Evolutionary conservation across 2,888 invertebrate species (phyloP).

Genomic region (Rhorus exstirpatorius): DNA sequence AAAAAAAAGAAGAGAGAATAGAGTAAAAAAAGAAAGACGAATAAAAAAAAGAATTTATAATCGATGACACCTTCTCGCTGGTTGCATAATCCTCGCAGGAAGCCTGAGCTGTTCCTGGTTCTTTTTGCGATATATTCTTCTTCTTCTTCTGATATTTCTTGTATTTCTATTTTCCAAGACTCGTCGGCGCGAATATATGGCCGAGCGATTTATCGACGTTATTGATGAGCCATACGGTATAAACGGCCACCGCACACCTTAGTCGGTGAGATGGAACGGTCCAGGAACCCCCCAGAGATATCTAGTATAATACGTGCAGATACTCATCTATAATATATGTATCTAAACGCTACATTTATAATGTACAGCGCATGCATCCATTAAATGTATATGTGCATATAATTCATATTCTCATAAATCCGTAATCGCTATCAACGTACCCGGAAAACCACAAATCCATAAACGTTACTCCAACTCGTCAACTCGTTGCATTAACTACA

Average conservation of each 20-base stretch:
- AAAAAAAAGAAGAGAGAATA: slow-evolving; percentile 6
- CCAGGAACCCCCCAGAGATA: slow-evolving; percentile 37
- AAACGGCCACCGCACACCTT: slow-evolving; percentile 25
- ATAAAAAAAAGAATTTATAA: slow-evolving; percentile 33
- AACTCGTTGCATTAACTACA: not conserved
- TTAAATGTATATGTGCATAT: slow-evolving; percentile 44
- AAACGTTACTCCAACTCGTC: not conserved
- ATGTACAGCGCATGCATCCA: slow-evolving; percentile 23
- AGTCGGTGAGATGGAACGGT: slow-evolving; percentile 59
- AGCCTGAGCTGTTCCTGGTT: slow-evolving; percentile 19
- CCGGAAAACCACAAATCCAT: slow-evolving; percentile 50
- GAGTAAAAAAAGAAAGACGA: slow-evolving; percentile 4
- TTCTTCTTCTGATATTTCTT: slow-evolving; percentile 58
- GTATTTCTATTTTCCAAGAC: slow-evolving; percentile 58
- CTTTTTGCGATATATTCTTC: slow-evolving; percentile 58
- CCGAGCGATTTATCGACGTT: slow-evolving; percentile 69
- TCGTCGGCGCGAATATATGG: slow-evolving; percentile 42
- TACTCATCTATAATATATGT: slow-evolving; percentile 23
- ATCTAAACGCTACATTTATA: slow-evolving; percentile 10
- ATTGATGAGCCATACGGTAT: slow-evolving; percentile 61
- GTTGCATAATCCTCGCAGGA: slow-evolving; percentile 62
- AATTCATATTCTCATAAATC: slow-evolving; percentile 64
- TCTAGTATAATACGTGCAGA: slow-evolving; percentile 55
- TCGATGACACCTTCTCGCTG: slow-evolving; percentile 57
- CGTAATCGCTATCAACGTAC: slow-evolving; percentile 62